Evolutionary conservation across 2,113 vertebrate species (phyloP).

Genomic region (Chloropsis cyanopogon): DNA sequence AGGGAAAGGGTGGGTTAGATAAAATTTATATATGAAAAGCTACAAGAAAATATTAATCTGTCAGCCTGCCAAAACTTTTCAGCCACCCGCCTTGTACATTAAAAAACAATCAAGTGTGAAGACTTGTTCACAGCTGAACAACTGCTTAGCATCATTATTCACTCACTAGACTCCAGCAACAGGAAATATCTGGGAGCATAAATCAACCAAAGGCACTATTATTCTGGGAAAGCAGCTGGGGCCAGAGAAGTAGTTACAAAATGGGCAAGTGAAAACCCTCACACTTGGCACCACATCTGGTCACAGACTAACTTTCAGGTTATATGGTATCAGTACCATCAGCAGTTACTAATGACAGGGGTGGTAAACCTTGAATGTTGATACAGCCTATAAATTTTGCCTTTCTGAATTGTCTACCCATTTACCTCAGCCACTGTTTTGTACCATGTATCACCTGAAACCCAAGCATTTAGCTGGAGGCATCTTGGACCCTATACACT

Average conservation of each 20-base stretch:
- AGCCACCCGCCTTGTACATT: constrained; percentile 4
- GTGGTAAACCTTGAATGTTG: background rate
- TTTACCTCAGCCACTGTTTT: background rate
- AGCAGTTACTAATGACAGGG: background rate
- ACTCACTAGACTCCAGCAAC: constrained; percentile 22
- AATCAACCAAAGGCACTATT: background rate
- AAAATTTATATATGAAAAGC: background rate
- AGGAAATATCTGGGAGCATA: constrained; percentile 19
- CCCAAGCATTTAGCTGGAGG: background rate
- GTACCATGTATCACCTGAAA: background rate
- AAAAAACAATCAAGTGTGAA: constrained; percentile 49
- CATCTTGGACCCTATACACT: background rate
- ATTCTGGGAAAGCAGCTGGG: background rate
- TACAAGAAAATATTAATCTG: background rate
- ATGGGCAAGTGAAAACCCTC: background rate
- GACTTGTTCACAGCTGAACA: constrained; percentile 40
- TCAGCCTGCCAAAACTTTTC: constrained; percentile 32
- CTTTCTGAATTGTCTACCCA: background rate
- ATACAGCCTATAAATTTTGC: background rate
- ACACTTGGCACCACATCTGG: background rate
- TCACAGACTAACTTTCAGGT: background rate
- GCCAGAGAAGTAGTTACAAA: background rate
- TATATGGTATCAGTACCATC: background rate
- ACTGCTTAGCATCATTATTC: constrained; percentile 33
- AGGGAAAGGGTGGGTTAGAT: background rate